Conservation (phyloP, 2,888 invertebrate genomes). For the Gryllus longicercus region DNA sequence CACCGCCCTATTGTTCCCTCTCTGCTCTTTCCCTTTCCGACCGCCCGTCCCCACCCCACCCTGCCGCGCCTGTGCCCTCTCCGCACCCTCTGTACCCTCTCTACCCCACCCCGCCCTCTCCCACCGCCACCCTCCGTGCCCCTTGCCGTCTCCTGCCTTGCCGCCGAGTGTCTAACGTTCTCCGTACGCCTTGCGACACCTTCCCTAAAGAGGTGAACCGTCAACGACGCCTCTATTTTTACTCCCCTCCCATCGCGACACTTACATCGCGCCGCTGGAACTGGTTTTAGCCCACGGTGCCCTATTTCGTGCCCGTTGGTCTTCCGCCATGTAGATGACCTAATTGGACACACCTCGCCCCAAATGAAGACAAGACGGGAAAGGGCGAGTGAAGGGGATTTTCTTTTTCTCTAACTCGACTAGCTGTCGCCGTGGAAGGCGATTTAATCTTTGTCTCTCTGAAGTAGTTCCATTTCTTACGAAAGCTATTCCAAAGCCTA, state of each 20-base stretch:
- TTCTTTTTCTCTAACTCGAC: no score
- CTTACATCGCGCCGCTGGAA: not conserved
- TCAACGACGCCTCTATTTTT: not conserved
- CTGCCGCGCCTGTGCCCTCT: not conserved
- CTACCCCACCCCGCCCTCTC: not conserved
- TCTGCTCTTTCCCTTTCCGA: not conserved
- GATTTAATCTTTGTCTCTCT: no score
- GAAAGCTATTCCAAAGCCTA: no score
- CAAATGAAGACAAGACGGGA: slow-evolving; percentile 3
- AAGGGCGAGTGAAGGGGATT: no score
- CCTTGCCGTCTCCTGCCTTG: not conserved
- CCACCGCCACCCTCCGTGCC: not conserved
- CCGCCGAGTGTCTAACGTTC: not conserved
- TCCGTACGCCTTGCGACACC: not conserved
- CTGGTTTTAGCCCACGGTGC: not conserved
- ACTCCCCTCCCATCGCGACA: not conserved
- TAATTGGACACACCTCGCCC: slow-evolving; percentile 6
- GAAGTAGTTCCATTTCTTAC: no score
- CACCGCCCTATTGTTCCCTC: no score
- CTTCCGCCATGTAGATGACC: not conserved
- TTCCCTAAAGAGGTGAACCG: not conserved
- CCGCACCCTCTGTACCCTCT: not conserved
- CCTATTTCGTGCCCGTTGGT: not conserved
- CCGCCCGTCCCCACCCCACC: not conserved
- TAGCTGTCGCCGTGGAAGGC: no score